Evolutionary conservation across 1,140 invertebrate genomes (phyloP).

Genomic region (Bradysia coprophila): DNA sequence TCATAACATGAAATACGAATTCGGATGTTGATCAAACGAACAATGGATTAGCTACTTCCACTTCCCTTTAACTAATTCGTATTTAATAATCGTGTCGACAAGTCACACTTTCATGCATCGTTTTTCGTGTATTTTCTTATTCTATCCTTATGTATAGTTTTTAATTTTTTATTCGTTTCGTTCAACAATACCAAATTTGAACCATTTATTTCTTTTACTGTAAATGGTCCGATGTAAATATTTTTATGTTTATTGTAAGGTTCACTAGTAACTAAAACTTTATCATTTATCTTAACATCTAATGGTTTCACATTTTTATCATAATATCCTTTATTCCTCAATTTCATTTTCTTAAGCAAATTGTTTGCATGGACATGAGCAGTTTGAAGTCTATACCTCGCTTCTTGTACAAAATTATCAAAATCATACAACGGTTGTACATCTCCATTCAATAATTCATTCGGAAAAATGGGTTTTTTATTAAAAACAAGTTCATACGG

Average conservation of each 20-base stretch:
- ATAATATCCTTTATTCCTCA: background rate
- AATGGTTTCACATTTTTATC: background rate
- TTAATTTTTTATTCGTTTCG: background rate
- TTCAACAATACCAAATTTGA: background rate
- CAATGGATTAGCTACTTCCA: too few species aligned
- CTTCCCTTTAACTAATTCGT: too few species aligned
- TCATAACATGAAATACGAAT: too few species aligned
- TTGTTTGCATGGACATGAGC: constrained; percentile 1
- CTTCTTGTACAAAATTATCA: constrained; percentile 6
- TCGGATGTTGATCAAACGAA: too few species aligned
- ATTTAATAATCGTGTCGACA: too few species aligned
- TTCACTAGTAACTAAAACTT: background rate
- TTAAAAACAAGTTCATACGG: constrained; percentile 8
- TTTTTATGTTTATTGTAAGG: background rate
- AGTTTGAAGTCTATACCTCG: constrained; percentile 5
- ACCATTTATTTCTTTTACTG: background rate
- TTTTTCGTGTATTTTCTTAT: too few species aligned
- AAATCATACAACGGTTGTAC: constrained; percentile 6
- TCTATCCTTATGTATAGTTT: background rate
- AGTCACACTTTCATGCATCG: too few species aligned
- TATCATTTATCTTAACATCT: background rate
- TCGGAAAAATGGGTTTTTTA: constrained; percentile 4
- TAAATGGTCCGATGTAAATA: background rate
- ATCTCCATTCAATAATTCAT: background rate
- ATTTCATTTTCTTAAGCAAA: background rate